Conservation (phyloP, 2,113 vertebrate genomes). For the Onychostruthus taczanowskii region DNA sequence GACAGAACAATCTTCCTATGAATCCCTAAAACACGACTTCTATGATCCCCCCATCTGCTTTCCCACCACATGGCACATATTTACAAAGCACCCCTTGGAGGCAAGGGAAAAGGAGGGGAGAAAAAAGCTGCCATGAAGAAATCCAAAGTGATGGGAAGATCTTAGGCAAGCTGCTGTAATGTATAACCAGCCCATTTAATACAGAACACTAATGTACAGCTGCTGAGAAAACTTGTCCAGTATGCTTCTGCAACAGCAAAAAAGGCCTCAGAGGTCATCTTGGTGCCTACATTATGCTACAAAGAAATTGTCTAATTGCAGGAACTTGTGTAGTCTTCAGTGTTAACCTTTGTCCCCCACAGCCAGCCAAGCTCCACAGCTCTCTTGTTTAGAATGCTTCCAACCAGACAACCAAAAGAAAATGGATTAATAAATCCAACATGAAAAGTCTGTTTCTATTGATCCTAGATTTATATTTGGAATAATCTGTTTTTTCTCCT, state of each 20-base stretch:
- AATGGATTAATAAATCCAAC: background rate
- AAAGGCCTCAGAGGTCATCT: conserved; percentile 51
- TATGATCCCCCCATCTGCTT: conserved; percentile 26
- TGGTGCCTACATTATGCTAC: background rate
- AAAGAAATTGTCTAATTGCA: conserved; percentile 55
- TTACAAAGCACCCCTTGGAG: conserved; percentile 7
- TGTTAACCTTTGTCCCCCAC: background rate
- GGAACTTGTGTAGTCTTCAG: conserved; percentile 22
- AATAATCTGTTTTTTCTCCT: background rate
- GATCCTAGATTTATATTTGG: background rate
- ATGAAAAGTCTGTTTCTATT: background rate
- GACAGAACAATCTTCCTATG: background rate
- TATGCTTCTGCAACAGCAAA: conserved; percentile 11
- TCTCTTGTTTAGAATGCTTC: background rate
- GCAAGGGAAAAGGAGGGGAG: background rate
- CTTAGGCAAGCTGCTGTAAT: conserved; percentile 22
- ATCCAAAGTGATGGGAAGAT: conserved; percentile 27
- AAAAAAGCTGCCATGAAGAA: background rate
- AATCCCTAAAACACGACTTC: background rate
- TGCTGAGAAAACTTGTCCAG: conserved; percentile 54
- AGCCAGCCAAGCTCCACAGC: background rate
- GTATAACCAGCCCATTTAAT: conserved; percentile 52
- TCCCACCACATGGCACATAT: background rate
- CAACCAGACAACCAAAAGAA: background rate
- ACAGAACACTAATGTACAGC: conserved; percentile 39